phyloP scores from a whole-genome alignment of 2,888 invertebrate species.

The Acleris literana region DNA sequence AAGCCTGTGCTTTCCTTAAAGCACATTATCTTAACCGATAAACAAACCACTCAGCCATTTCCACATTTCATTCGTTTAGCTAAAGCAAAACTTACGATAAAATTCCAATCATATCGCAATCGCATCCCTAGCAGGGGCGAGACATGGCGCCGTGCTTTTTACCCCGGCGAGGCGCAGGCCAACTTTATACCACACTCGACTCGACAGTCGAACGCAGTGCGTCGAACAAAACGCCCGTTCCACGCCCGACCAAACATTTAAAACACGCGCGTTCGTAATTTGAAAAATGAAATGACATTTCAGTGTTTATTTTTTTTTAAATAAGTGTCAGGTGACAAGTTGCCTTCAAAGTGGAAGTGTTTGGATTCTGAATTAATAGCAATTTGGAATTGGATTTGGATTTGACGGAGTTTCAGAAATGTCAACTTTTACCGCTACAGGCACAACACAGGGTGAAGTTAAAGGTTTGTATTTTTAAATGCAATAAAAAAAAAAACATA shows the following conservation, averaged over 20 bases:
- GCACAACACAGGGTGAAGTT: slow-evolving; percentile 61
- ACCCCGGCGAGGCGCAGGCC: slow-evolving; percentile 67
- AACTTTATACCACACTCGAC: slow-evolving; percentile 61
- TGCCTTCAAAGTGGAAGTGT: slow-evolving; percentile 54
- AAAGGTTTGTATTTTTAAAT: slow-evolving; percentile 63
- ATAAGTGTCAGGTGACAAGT: slow-evolving; percentile 69
- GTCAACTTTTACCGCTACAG: slow-evolving; percentile 63
- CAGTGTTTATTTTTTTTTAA: slow-evolving; percentile 33
- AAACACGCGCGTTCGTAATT: slow-evolving; percentile 41
- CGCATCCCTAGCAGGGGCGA: slow-evolving; percentile 79
- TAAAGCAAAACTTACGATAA: slow-evolving; percentile 54
- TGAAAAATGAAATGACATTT: slow-evolving; percentile 39
- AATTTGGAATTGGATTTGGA: slow-evolving; percentile 49
- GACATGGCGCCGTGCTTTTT: slow-evolving; percentile 82
- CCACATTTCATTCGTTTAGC: not conserved
- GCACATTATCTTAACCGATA: slow-evolving; percentile 40
- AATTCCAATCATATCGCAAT: slow-evolving; percentile 55
- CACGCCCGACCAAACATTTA: slow-evolving; percentile 13
- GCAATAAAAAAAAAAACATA: not conserved
- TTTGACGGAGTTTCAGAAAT: slow-evolving; percentile 57
- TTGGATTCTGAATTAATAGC: slow-evolving; percentile 48
- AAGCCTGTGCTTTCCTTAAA: slow-evolving; percentile 24
- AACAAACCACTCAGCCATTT: slow-evolving; percentile 11
- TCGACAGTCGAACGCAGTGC: slow-evolving; percentile 66
- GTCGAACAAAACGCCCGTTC: slow-evolving; percentile 44